phyloP scores from a whole-genome alignment of 2,113 vertebrate genomes.

The Sciurus niger region DNA sequence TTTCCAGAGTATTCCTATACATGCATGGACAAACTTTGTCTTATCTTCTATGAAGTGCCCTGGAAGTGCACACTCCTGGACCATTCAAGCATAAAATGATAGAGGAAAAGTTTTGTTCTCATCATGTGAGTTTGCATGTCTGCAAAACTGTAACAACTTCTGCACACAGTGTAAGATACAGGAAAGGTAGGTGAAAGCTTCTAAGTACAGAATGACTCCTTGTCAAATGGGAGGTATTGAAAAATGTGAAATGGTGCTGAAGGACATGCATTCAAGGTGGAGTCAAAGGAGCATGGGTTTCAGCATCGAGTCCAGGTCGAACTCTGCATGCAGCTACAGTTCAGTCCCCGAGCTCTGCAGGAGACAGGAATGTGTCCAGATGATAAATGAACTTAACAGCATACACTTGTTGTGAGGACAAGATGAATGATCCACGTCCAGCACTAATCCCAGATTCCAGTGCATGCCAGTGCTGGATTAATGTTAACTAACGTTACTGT shows the following conservation, averaged over 20 bases:
- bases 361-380: not conserved
- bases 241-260: not conserved
- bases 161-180: no score
- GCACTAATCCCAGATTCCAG: not conserved
- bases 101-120: not conserved
- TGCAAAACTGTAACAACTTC: not conserved
- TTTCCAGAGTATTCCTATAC: not conserved
- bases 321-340: not conserved
- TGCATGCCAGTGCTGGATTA: not conserved
- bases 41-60: not conserved
- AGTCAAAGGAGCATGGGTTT: not conserved
- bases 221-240: no score
- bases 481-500: not conserved
- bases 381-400: not conserved
- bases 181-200: not conserved
- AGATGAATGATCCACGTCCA: not conserved
- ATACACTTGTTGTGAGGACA: not conserved
- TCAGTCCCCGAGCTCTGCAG: not conserved
- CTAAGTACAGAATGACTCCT: not conserved
- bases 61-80: not conserved
- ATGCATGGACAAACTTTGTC: not conserved
- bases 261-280: accelerated
- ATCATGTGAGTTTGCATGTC: not conserved
- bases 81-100: not conserved
- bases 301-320: not conserved